phyloP scores from a whole-genome alignment of 2,797 vertebrate species.

The Galaxias olidus region DNA sequence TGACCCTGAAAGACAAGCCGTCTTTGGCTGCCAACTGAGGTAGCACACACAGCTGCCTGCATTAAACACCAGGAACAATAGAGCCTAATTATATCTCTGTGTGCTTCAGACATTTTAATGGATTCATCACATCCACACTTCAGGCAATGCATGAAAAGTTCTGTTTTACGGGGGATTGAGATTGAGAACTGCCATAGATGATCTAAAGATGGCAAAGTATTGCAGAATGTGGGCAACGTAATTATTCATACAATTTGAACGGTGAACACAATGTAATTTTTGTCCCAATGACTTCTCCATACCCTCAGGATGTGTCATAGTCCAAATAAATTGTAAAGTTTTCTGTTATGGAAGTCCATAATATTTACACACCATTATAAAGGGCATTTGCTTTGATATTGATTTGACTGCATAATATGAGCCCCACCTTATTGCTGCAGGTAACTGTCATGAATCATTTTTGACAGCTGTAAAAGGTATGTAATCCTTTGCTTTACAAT shows the following conservation, averaged over 20 bases:
- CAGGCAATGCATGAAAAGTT: constrained; percentile 59
- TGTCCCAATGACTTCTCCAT: neutral
- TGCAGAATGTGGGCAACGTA: neutral
- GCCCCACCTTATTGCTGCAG: constrained; percentile 1
- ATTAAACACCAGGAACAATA: constrained; percentile 52
- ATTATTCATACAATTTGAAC: no score
- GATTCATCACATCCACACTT: constrained; percentile 55
- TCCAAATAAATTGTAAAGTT: constrained; percentile 7
- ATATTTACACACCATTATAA: neutral
- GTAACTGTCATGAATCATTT: neutral
- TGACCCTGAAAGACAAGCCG: constrained; percentile 58
- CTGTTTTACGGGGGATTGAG: neutral
- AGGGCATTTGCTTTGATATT: neutral
- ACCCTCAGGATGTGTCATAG: neutral
- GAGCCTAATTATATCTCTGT: constrained; percentile 56
- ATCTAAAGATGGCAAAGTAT: neutral
- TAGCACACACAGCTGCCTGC: constrained; percentile 63
- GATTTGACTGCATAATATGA: constrained; percentile 1
- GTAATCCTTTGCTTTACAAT: neutral
- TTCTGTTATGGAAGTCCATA: neutral
- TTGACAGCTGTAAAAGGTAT: neutral
- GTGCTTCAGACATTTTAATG: constrained; percentile 55
- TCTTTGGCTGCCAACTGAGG: constrained; percentile 60
- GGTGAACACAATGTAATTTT: no score
- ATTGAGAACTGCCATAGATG: neutral